Evolutionary conservation across 2,888 invertebrate species (phyloP).

Genomic region (Azorinus chamasolen): DNA sequence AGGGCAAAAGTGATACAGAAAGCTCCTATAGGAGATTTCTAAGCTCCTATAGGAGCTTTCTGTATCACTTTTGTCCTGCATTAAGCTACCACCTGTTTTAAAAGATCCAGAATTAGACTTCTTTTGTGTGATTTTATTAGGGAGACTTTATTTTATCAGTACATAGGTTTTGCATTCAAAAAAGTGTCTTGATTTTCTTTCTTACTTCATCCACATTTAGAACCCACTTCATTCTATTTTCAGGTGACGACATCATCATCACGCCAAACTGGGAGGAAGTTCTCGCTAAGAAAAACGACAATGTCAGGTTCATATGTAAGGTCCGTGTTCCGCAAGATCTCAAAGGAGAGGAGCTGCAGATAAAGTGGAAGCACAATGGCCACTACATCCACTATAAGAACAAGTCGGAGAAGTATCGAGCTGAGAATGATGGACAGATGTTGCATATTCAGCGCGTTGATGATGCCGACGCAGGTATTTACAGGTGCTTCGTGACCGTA

Average conservation of each 20-base stretch:
- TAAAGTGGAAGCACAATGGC: constrained; percentile 78
- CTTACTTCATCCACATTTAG: no score
- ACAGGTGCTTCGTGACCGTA: constrained; percentile 76
- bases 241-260: constrained; percentile 55
- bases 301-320: constrained; percentile 47
- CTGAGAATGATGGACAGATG: constrained; percentile 69
- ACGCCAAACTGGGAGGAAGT: constrained; percentile 41
- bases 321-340: constrained; percentile 46
- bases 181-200: no score
- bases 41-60: no score
- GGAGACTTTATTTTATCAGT: no score
- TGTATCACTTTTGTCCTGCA: no score
- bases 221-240: no score
- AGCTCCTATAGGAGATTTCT: no score
- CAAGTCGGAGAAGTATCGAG: constrained; percentile 64
- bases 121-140: no score
- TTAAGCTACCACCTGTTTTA: no score
- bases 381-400: constrained; percentile 56
- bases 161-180: no score
- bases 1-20: no score
- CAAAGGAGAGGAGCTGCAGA: constrained; percentile 46
- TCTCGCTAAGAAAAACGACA: constrained; percentile 48
- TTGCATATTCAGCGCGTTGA: constrained; percentile 71
- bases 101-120: no score
- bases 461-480: constrained; percentile 72